Percentiles rank a stretch among this genome's conserved stretches.
phyloP scores from a whole-genome alignment of 2,113 vertebrate genomes.

The Ondatra zibethicus region DNA sequence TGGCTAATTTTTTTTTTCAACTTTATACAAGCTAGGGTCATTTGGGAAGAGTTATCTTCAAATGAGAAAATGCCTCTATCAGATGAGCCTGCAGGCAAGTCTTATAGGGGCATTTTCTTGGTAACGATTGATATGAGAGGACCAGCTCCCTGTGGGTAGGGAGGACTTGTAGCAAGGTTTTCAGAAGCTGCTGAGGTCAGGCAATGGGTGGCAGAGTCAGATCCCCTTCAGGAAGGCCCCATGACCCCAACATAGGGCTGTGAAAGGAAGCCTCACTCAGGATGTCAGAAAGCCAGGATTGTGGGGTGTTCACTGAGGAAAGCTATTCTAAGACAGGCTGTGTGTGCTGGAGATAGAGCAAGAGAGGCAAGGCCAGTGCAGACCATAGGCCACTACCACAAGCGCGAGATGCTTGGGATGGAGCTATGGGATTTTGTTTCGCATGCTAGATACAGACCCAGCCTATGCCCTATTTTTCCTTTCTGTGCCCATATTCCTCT shows the following conservation, averaged over 20 bases:
- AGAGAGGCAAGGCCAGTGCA: neutral
- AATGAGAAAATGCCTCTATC: neutral
- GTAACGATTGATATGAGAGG: neutral
- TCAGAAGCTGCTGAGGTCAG: neutral
- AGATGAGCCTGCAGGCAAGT: neutral
- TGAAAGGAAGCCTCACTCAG: neutral
- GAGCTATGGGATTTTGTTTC: neutral
- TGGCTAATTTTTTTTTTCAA: neutral
- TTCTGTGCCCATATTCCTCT: neutral
- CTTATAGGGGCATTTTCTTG: neutral
- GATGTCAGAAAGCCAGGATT: no score
- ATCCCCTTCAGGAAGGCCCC: neutral
- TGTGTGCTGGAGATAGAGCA: neutral
- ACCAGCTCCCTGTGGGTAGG: neutral
- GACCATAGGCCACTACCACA: neutral
- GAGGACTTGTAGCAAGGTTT: no score
- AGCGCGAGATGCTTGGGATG: neutral
- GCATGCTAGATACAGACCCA: neutral
- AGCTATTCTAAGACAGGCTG: neutral
- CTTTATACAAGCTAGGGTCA: neutral
- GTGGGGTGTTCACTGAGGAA: neutral
- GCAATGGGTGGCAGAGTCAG: no score
- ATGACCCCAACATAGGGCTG: rapidly evolving
- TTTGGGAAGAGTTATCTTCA: neutral
- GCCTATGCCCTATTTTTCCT: neutral